A percentile compares a stretch with the other conserved stretches of the same genome.
phyloP scores from a whole-genome alignment of 1,140 invertebrate species.

The Acromyrmex heyeri region DNA sequence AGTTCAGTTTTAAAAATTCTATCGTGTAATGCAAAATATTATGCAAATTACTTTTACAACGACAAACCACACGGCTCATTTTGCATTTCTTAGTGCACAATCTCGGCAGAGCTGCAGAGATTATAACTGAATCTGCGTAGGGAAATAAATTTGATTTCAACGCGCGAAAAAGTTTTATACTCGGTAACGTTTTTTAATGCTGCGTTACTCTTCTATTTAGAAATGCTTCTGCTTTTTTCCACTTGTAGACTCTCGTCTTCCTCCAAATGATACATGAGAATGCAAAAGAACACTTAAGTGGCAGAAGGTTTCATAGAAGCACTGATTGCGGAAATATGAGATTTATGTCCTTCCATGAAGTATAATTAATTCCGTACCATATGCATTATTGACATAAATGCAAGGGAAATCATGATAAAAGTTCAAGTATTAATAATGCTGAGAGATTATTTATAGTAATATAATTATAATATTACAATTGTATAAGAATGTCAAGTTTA shows the following conservation, averaged over 20 bases:
- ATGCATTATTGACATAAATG: neutral
- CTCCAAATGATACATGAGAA: slow-evolving; percentile 45
- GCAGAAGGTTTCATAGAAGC: neutral
- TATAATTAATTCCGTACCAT: slow-evolving; percentile 24
- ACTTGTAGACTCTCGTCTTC: slow-evolving; percentile 35
- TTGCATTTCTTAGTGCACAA: slow-evolving; percentile 45
- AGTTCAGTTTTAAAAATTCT: slow-evolving; percentile 29
- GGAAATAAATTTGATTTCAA: slow-evolving; percentile 54
- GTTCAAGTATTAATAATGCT: neutral
- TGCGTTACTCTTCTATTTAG: slow-evolving; percentile 36
- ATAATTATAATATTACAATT: neutral
- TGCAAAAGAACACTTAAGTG: neutral
- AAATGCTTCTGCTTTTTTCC: slow-evolving; percentile 38
- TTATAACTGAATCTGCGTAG: slow-evolving; percentile 62
- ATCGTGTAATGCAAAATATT: slow-evolving; percentile 50
- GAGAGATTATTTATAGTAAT: neutral
- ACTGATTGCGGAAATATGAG: slow-evolving; percentile 19
- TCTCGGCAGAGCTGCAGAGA: slow-evolving; percentile 38
- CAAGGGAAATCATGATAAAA: neutral
- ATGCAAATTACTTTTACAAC: slow-evolving; percentile 45
- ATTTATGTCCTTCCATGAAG: neutral
- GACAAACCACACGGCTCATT: slow-evolving; percentile 40
- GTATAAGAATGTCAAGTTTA: neutral
- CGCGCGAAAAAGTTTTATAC: slow-evolving; percentile 43
- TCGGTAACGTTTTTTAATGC: slow-evolving; percentile 39